Base-by-base conservation (phyloP, 37 sponge, comb jelly and placozoan genomes). In the Hormiphora californensis region DNA sequence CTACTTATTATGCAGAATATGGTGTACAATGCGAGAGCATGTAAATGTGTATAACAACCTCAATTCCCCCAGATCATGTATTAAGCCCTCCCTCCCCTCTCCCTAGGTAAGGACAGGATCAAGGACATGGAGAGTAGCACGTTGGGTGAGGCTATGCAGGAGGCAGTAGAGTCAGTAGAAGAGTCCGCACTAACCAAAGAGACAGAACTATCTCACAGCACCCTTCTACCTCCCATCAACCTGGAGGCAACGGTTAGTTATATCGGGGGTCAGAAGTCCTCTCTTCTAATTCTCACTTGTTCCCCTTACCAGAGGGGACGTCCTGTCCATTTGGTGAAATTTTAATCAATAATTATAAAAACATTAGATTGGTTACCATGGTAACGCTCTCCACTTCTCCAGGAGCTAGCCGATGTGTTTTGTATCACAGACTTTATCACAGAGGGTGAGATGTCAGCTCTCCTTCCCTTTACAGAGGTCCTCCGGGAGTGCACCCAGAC, bases 81-180 rank as follows among this genome's bases (percentile, higher is more conserved):
- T n/a, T n/a, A n/a, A n/a, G n/a, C n/a, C n/a, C n/a, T n/a, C n/a
- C n/a, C n/a, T n/a, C n/a, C n/a, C n/a, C n/a, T n/a, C n/a, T 59
- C 22, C n/a, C 22, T 39, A 73, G 81, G 81, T 73, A 73, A 41
- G 43, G 81, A 73, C 46, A 73, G 81, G 23, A 46, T 73, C 3
- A 2, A 40, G 27, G 35, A 73, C 15, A 73, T 73, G 81, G 81
- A 73, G 46, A 21, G 7, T 17, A 73, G 43, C 44, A 73, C 81
- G 43, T 21, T 73, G 46, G 81, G 25, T 21, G 81, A 73, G 23
- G 81, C 81, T 0, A 73, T 73, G 81, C 36, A 73, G 25, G 81
- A 73, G 38, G 81, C 81, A 12, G 81, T 73, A 21, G 81, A 23
- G 1, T 73, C 81, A 73, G 81, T 41, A 0, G 81, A 73, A 4